Evolutionary conservation across 2,113 vertebrate genomes (phyloP), one percentile per base, ranked within the genome.

Genomic region (Ibidorhyncha struthersii): DNA sequence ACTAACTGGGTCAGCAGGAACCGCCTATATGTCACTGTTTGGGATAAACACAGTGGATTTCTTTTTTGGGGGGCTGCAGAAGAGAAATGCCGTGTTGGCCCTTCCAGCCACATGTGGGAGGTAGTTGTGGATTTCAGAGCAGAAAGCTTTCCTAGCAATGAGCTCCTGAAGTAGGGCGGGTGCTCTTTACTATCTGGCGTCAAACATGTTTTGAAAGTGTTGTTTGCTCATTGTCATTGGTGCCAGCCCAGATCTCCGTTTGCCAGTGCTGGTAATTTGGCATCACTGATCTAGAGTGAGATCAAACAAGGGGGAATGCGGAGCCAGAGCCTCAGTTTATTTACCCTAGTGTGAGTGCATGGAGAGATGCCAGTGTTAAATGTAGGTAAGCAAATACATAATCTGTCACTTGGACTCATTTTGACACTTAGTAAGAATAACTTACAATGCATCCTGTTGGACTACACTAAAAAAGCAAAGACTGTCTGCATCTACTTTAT

Each of bases 251-350:
- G 95, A 94, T 95, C 90, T 90, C 74, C 5, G 27, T 93, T 93
- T 97, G 96, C 95, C 93, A 97, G 90, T 85, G 93, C 87, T 96
- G 85, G 95, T 97, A 82, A 90, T 88, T 97, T 97, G 96, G 96
- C 96, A 97, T 82, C 93, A 11, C 71, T 93, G 91, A 96, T 88
- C 78, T 91, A 73, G 86, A 97, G 91, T 62, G 93, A 95, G 96
- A 96, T 96, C 95, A 97, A 97, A 97, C 95, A 95, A 88, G 97
- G 71, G 83, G 67, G 82, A 94, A 86, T 83, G 30, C 0, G 0
- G 47, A 91, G 96, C 94, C 96, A 97, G 91, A 96, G 49, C 59
- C 91, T 96, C 81, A 91, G 96, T 97, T 92, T 97, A 96, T 97
- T 97, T 96, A 96, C 89, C 78, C 77, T 69, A 89, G 70, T 91